Percentiles rank a stretch among this genome's conserved stretches.
Evolutionary conservation across 2,888 invertebrate species (phyloP).

Genomic region (Myopa tessellatipennis): DNA sequence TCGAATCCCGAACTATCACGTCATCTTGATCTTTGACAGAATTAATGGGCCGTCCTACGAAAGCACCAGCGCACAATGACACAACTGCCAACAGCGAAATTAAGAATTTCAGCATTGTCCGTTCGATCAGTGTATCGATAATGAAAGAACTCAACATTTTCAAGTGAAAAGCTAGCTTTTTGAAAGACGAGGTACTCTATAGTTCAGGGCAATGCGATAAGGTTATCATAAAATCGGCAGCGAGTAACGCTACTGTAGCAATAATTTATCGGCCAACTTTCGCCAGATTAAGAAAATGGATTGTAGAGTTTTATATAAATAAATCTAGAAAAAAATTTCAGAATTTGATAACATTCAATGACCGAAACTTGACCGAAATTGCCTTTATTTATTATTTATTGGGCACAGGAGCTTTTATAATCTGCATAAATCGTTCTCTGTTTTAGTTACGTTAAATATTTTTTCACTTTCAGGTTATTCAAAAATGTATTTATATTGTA

Average conservation of each 20-base stretch:
- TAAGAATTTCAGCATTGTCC: neutral
- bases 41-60: neutral
- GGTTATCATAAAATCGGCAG: neutral
- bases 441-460: too few relatives aligned
- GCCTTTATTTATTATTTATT: too few relatives aligned
- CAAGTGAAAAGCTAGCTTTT: slow-evolving; percentile 42
- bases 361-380: too few relatives aligned
- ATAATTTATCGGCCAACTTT: neutral
- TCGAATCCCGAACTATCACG: neutral
- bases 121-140: neutral
- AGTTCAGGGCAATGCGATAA: neutral
- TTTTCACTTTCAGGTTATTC: too few relatives aligned
- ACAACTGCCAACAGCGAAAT: neutral
- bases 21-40: neutral
- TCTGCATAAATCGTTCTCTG: too few relatives aligned
- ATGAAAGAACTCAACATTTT: slow-evolving; percentile 46
- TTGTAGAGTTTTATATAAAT: too few relatives aligned
- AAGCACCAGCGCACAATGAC: neutral
- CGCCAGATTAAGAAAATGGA: too few relatives aligned
- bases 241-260: neutral
- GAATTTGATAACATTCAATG: too few relatives aligned
- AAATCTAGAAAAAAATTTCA: too few relatives aligned
- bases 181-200: neutral
- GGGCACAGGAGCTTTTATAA: too few relatives aligned
- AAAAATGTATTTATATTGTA: too few relatives aligned